phyloP scores from a whole-genome alignment of 2,113 vertebrate species.

The Anarrhichthys ocellatus region DNA sequence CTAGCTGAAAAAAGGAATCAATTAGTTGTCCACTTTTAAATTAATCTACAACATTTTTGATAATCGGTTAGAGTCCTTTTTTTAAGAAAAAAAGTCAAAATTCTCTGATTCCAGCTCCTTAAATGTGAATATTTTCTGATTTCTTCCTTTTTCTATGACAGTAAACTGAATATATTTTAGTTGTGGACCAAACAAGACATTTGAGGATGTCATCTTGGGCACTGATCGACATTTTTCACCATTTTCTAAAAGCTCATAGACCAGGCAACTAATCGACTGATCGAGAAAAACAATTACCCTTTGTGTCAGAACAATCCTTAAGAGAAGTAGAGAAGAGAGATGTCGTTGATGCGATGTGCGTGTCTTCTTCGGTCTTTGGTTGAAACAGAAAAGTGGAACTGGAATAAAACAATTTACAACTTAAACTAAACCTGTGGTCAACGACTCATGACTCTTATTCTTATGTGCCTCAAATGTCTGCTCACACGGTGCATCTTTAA shows the following conservation, averaged over 20 bases:
- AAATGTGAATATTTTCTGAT: background rate
- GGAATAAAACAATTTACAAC: conserved; percentile 22
- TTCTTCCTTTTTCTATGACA: background rate
- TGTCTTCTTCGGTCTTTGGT: conserved; percentile 35
- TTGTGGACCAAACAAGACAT: too few species aligned
- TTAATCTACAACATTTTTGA: background rate
- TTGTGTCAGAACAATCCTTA: background rate
- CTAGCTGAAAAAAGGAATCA: background rate
- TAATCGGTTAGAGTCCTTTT: too few species aligned
- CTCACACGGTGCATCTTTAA: background rate
- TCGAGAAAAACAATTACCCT: background rate
- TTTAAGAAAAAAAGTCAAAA: background rate
- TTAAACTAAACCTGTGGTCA: conserved; percentile 2
- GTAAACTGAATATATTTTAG: too few species aligned
- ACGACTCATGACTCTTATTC: background rate
- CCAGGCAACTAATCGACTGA: too few species aligned
- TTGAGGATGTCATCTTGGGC: too few species aligned
- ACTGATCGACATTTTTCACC: too few species aligned
- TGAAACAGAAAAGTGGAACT: conserved; percentile 71
- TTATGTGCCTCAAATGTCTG: background rate
- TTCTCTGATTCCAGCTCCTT: background rate
- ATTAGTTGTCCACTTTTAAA: background rate
- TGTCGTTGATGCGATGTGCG: background rate
- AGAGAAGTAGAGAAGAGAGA: background rate
- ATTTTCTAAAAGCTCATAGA: too few species aligned